Evolutionary conservation across 2,113 vertebrate species (phyloP), one percentile per base, ranked within the genome.

Genomic region (Terrapene triunguis): DNA sequence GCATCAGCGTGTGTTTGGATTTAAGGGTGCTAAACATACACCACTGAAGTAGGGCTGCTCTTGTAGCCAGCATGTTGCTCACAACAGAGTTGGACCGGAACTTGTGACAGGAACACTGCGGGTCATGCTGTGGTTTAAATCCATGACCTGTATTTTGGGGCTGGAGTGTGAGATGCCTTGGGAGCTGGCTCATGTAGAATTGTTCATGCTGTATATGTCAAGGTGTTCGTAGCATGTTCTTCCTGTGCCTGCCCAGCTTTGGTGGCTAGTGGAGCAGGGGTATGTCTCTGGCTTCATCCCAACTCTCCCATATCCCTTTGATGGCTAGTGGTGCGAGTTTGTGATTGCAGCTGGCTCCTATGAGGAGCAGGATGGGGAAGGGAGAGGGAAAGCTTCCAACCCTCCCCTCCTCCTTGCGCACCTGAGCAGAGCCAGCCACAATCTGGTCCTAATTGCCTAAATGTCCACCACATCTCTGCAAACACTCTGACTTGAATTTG

Each of bases 381-480:
- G 19, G 35, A n/a, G 35, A 24, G 21, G 24, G 12, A 42, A 44
- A 47, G 42, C 25, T 27, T 78, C 38, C 24, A 27, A 47, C 11
- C 6, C 74, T 16, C 4, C 22, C 74, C 16, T 24, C 12, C 74
- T 42, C 24, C 25, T 47, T 25, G 74, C 57, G 22, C 9, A 57
- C 48, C 29, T 90, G n/a, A 95, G 51, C 44, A 93, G 54, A 94
- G 21, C 24, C 79, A 91, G 59, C 55, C 9, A 5, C 53, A 94
- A 7, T 90, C 78, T 88, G 82, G 32, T 96, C 55, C 57, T 93
- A 84, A 91, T 86, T 91, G 32, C 16, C 32, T 93, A 89, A 57
- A 54, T 80, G 80, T 50, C 86, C 27, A 85, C 82, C 13, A 2
- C 81, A 24, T 57, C 62, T 80, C 72, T 82, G 76, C 54, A 38